Evolutionary conservation across 2,797 vertebrate genomes (phyloP), one percentile per base, ranked within the genome.

Genomic region (Gymnopithys bicolor): DNA sequence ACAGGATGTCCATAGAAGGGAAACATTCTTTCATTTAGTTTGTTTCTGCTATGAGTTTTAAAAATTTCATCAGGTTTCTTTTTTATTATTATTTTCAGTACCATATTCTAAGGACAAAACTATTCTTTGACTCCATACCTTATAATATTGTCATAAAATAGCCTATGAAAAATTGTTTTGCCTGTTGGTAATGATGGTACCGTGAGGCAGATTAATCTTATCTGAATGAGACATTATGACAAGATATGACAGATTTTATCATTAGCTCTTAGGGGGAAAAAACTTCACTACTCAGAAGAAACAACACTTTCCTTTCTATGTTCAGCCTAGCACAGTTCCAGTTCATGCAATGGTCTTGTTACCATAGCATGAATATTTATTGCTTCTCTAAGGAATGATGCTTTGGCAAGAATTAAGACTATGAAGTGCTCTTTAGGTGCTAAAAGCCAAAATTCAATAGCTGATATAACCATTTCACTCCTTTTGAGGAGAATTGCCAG

Each of bases 241-340:
- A 81, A 75, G 23, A 60, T 7, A 16, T 0, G 0, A 46, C 18
- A 56, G 1, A 1, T 59, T 49, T 51, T 13, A 58, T 74, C 64
- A 75, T n/a, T 28, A 64, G 11, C 7, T 63, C 35, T 64, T 22
- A 52, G 16, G 16, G 4, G 3, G 1, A 35, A 79, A 94, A 94
- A 48, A 8, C 17, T 58, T 43, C 32, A 48, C 6, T 11, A 5
- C 8, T 25, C 1, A 3, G 43, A 32, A 56, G 46, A 83, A 79
- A 32, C 2, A 62, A 5, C 8, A 32, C 10, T 52, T 75, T 51
- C 56, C 30, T 70, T 80, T 32, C 74, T 59, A 5, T 43, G 53
- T 7, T 39, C 41, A 85, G n/a, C 5, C 58, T 24, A 51, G 24
- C 6, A 35, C 18, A 67, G 24, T 35, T 75, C n/a, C 74, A 58